phyloP scores from a whole-genome alignment of 37 sponge, comb jelly and placozoan genomes.

The Hexactinellida sp. region DNA sequence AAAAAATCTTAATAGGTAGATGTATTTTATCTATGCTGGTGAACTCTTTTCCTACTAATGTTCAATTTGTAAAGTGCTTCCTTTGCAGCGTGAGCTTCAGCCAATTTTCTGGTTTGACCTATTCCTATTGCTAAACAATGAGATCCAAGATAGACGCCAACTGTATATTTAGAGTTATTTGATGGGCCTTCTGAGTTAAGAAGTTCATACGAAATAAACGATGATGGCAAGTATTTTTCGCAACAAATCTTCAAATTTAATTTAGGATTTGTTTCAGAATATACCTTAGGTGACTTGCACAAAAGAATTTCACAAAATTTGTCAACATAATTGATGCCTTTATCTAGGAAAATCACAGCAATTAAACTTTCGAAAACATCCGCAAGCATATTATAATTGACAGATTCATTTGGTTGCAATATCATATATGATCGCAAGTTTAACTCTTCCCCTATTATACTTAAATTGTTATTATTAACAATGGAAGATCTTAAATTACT shows the following conservation, averaged over 20 bases:
- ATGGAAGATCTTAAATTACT: not conserved
- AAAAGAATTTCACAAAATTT: not conserved
- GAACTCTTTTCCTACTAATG: too few species aligned
- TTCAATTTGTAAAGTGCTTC: not conserved
- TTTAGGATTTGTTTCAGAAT: not conserved
- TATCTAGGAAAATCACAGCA: not conserved
- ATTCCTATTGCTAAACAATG: not conserved
- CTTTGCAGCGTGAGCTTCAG: not conserved
- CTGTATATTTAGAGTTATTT: not conserved
- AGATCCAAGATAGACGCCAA: not conserved
- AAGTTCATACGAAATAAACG: not conserved
- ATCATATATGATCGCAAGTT: not conserved
- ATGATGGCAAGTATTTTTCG: not conserved
- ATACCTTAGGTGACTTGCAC: not conserved
- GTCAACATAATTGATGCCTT: not conserved
- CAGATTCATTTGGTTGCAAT: not conserved
- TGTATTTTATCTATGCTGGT: too few species aligned
- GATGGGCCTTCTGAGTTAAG: not conserved
- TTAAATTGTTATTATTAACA: not conserved
- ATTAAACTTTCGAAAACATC: not conserved
- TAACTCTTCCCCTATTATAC: not conserved
- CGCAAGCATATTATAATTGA: not conserved
- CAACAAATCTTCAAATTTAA: not conserved
- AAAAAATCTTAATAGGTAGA: too few species aligned
- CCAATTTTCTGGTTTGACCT: not conserved